Percentiles rank a stretch among this genome's conserved stretches.
phyloP scores from a whole-genome alignment of 2,888 invertebrate genomes.

The Agrypnus murinus region DNA sequence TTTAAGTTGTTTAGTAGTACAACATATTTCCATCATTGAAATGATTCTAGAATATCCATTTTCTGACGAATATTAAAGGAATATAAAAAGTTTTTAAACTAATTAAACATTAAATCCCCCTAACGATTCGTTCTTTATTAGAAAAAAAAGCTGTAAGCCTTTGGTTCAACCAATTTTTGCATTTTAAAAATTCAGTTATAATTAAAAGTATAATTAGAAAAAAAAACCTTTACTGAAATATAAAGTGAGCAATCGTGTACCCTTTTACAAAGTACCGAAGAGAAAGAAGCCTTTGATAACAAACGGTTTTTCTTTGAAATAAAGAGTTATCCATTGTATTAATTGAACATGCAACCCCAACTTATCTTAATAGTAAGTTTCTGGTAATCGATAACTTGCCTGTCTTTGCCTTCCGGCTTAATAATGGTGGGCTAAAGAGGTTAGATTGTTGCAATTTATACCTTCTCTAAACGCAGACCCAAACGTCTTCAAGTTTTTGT shows the following conservation, averaged over 20 bases:
- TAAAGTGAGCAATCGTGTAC: constrained; percentile 20
- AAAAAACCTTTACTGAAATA: constrained; percentile 1
- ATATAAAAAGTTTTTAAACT: too few relatives aligned
- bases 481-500: constrained; percentile 2
- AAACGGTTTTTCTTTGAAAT: neutral
- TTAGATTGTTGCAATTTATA: constrained; percentile 7
- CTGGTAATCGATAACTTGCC: neutral
- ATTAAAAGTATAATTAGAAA: too few relatives aligned
- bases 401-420: neutral
- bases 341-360: constrained; percentile 19
- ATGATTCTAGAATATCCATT: too few relatives aligned
- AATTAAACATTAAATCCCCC: too few relatives aligned
- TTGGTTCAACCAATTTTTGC: too few relatives aligned
- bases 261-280: neutral
- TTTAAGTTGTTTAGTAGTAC: too few relatives aligned
- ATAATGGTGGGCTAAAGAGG: neutral
- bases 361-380: constrained; percentile 12
- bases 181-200: too few relatives aligned
- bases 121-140: too few relatives aligned
- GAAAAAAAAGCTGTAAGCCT: too few relatives aligned
- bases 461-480: neutral
- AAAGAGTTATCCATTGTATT: constrained; percentile 12
- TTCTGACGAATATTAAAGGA: too few relatives aligned
- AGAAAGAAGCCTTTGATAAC: neutral
- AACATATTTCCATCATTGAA: too few relatives aligned